Evolutionary conservation across 1,140 invertebrate species (phyloP).

Genomic region (Brachionus asplanchnoidis): DNA sequence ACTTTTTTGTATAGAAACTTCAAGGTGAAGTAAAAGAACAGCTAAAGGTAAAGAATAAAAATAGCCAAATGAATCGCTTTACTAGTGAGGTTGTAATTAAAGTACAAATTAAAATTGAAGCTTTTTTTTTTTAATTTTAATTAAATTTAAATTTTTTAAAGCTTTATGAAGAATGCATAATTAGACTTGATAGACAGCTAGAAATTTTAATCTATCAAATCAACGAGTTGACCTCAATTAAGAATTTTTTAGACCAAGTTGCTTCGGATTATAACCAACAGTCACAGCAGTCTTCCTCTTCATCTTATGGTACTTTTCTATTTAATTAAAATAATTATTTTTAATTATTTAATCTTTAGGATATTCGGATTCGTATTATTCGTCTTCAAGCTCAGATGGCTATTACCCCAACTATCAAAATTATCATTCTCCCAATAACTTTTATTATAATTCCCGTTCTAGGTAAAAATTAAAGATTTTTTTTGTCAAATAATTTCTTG

Average conservation of each 20-base stretch:
- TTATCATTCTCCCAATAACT: background rate
- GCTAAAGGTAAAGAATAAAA: background rate
- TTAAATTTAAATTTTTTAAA: background rate
- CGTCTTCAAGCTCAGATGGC: background rate
- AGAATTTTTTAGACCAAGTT: background rate
- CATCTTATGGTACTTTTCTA: background rate
- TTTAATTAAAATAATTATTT: background rate
- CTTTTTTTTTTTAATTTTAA: background rate
- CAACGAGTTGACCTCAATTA: background rate
- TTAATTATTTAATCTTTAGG: background rate
- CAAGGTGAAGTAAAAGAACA: background rate
- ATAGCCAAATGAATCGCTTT: background rate
- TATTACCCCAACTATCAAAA: conserved; percentile 13
- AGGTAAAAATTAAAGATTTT: background rate
- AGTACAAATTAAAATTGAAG: background rate
- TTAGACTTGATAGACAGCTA: conserved; percentile 7
- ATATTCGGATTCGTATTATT: conserved; percentile 8
- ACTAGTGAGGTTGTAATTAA: background rate
- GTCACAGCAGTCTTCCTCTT: background rate
- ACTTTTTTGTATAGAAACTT: background rate
- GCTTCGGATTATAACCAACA: conserved; percentile 10
- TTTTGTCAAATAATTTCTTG: background rate
- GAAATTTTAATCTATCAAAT: background rate
- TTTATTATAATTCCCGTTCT: background rate
- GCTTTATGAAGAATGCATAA: conserved; percentile 7